These are phyloP conservation scores for Podarcis muralis DNA, from an alignment of 2,113 vertebrate genomes.

Conservation along the genomic window DNA sequence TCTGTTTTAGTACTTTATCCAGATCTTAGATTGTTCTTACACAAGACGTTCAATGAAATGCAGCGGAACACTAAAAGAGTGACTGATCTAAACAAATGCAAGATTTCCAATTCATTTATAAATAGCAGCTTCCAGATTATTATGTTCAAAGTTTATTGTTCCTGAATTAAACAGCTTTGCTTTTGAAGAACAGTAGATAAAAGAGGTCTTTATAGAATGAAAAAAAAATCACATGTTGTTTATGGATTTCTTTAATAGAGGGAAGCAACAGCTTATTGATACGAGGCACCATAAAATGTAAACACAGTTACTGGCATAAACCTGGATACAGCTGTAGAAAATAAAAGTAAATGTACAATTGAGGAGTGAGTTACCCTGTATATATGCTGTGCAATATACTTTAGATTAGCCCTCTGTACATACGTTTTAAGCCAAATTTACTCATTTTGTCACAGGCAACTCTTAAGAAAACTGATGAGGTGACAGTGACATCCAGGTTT, in stretches of 20 bases:
- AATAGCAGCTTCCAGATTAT: slow-evolving; percentile 31
- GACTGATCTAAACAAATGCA: slow-evolving; percentile 49
- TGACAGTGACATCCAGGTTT: slow-evolving; percentile 85
- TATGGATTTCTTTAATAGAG: slow-evolving; percentile 88
- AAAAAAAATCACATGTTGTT: slow-evolving; percentile 70
- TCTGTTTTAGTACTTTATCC: slow-evolving; percentile 40
- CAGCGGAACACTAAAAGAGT: slow-evolving; percentile 57
- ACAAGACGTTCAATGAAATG: slow-evolving; percentile 33
- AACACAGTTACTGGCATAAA: slow-evolving; percentile 91
- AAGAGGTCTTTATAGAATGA: slow-evolving; percentile 35
- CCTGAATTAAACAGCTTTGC: slow-evolving; percentile 37
- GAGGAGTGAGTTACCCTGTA: slow-evolving; percentile 67
- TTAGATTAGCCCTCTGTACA: slow-evolving; percentile 56
- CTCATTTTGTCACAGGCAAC: slow-evolving; percentile 45
- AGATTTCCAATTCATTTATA: slow-evolving; percentile 52
- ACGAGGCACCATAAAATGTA: slow-evolving; percentile 99
- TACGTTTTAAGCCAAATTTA: slow-evolving; percentile 52
- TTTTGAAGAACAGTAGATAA: slow-evolving; percentile 36
- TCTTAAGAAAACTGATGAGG: slow-evolving; percentile 62
- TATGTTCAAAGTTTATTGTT: slow-evolving; percentile 35
- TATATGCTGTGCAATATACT: slow-evolving; percentile 60
- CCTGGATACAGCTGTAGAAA: slow-evolving; percentile 82
- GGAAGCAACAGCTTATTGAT: slow-evolving; percentile 87
- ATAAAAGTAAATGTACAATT: slow-evolving; percentile 58
- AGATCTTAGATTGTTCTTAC: slow-evolving; percentile 34